Base-by-base conservation (phyloP, 1,140 invertebrate genomes). In the Drosophila repleta region DNA sequence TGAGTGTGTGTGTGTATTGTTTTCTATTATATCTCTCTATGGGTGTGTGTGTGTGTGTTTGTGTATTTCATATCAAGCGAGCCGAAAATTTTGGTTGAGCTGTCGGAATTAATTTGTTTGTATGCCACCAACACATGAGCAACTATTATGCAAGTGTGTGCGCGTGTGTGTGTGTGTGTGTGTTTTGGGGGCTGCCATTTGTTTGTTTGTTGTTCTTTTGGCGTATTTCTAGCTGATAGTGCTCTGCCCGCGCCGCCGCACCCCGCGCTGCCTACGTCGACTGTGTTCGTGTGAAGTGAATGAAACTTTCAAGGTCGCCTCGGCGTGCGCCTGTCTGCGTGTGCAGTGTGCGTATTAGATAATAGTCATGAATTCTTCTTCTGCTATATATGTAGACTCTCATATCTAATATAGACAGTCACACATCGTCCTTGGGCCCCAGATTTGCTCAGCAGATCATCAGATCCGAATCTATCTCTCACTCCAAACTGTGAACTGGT, bases 291-390 rank as follows among this genome's bases (percentile, higher is more conserved):
- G 83, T 76, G 83, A 69, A 83, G 83, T 88, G 83, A 88, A 88
- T 88, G 83, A 88, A 88, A 88, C 83, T 74, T 88, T 88, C 83
- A 88, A 88, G 83, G 83, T 88, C 83, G 83, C 68, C 71, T 69
- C 17, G 7, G 2, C 29, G 20, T 21, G n/a, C 55, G 17, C 3
- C 3, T 46, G 56, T 58, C 32, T 68, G 65, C 56, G 74, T 62
- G 46, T 52, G 52, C 55, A 52, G 68, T 84, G 68, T 85, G 82
- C 70, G 74, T 85, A 81, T 85, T 85, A 85, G 77, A 85, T 85
- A 85, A 85, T 85, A 74, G 65, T 65, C 65, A 79, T 77, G 73
- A 65, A 77, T 29, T 24, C 24, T 24, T 24, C 24, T 3, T 24
- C 24, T 24, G 24, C 24, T 24, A 1, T 20, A 45, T 68, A 51